Evolutionary conservation across 1,140 invertebrate species (phyloP).

Genomic region (Pogonomyrmex californicus): DNA sequence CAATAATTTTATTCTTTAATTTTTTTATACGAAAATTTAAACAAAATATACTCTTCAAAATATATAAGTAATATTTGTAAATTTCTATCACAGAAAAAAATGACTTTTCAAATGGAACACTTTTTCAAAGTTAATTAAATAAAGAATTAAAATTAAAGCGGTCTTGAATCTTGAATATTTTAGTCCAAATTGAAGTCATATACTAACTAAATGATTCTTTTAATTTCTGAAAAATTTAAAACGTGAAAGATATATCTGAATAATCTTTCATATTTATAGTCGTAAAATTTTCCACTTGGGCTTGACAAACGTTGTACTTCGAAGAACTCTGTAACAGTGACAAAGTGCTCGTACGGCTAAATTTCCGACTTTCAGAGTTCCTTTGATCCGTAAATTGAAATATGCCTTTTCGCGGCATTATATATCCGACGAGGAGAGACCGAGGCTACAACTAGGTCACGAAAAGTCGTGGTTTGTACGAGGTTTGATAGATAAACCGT

Average conservation of each 20-base stretch:
- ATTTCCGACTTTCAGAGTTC: conserved; percentile 9
- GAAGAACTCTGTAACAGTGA: background rate
- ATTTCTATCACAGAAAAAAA: background rate
- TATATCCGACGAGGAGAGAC: conserved; percentile 9
- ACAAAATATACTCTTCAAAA: background rate
- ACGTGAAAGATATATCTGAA: background rate
- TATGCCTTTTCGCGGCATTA: conserved; percentile 11
- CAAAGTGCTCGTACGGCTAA: conserved; percentile 2
- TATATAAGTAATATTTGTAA: background rate
- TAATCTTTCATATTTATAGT: background rate
- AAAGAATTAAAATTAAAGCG: background rate
- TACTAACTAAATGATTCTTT: background rate
- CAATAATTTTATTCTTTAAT: conserved; percentile 4
- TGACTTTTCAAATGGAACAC: background rate
- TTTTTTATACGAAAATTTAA: background rate
- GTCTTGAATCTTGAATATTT: background rate
- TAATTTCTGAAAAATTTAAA: background rate
- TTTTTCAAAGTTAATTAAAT: conserved; percentile 1
- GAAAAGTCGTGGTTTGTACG: conserved; percentile 16
- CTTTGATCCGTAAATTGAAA: conserved; percentile 38
- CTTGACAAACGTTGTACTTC: background rate
- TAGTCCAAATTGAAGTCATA: background rate
- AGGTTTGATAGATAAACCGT: conserved; percentile 65
- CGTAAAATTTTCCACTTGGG: background rate
- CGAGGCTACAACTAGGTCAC: conserved; percentile 27